Evolutionary conservation across 2,797 vertebrate species (phyloP), one percentile per base, ranked within the genome.

Genomic region (Scarus forsteni): DNA sequence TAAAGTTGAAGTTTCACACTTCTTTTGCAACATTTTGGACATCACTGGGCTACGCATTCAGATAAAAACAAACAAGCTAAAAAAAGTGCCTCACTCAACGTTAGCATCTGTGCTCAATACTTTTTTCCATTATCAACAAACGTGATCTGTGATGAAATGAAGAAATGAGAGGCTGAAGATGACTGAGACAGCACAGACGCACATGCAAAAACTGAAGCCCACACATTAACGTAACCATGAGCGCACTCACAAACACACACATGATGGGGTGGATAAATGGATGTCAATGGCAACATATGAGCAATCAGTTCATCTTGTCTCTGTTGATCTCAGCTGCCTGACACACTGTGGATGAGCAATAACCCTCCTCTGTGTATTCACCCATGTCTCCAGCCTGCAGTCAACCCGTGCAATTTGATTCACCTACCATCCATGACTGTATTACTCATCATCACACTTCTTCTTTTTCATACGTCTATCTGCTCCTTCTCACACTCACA

Each of bases 391-490:
- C 81, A 80, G 63, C 62, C 44, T 8, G 73, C 40, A 62, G 57
- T 78, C 60, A 49, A 50, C 59, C 54, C 49, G 72, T 14, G 53
- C n/a, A 7, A 76, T 78, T 78, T 69, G 65, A 80, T 70, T 80
- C 76, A 72, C 72, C 78, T 70, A 75, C 73, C 79, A 59, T 82
- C 70, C 75, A 59, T 73, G 76, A 84, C 81, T 60, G 69, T 59
- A 85, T 90, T 85, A 88, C 73, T 90, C 79, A 88, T 86, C 72
- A 66, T 73, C 73, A 35, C 73, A 85, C 82, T 80, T 81, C 80
- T 44, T 84, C 61, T 70, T 86, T 84, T 87, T 79, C 61, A 73
- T 14, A 19, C 10, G 3, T 11, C 70, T 49, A 70, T 40, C 59
- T 51, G 18, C 35, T 15, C 51, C 44, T 34, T 8, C 63, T 60